phyloP scores from a whole-genome alignment of 2,113 vertebrate genomes.

The Daubentonia madagascariensis region DNA sequence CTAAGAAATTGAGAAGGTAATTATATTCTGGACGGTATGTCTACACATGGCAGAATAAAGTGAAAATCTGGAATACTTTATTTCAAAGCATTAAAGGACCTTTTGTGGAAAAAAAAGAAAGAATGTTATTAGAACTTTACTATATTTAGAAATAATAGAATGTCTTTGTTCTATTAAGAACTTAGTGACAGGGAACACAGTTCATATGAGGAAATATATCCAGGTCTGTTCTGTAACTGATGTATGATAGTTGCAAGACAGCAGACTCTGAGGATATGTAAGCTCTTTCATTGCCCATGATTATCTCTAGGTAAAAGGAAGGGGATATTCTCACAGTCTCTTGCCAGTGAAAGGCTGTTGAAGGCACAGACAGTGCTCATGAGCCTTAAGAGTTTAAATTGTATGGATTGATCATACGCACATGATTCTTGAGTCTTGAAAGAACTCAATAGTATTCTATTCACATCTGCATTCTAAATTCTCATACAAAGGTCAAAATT shows the following conservation, averaged over 20 bases:
- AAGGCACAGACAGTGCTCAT: fast-evolving
- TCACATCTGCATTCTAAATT: not conserved
- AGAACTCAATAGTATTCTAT: not conserved
- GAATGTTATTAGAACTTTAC: not conserved
- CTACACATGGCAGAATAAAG: not conserved
- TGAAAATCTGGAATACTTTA: not conserved
- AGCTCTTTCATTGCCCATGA: fast-evolving
- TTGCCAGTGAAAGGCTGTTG: not conserved
- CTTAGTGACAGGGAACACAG: not conserved
- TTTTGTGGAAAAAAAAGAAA: not conserved
- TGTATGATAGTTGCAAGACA: not conserved
- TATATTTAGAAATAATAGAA: not conserved
- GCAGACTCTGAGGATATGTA: too few species aligned
- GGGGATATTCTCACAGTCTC: fast-evolving
- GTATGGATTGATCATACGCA: fast-evolving
- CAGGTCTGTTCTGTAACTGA: fast-evolving
- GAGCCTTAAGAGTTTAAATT: not conserved
- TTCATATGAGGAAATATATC: not conserved
- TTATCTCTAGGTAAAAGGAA: too few species aligned
- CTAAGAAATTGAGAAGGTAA: not conserved
- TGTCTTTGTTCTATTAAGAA: not conserved
- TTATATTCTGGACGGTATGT: not conserved
- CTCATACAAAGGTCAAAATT: not conserved
- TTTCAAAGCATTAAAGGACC: not conserved
- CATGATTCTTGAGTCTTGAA: not conserved